These are phyloP conservation scores for Mesodorylaimus sp. DNA, from an alignment of 2,888 invertebrate species.

Conservation along the genomic window DNA sequence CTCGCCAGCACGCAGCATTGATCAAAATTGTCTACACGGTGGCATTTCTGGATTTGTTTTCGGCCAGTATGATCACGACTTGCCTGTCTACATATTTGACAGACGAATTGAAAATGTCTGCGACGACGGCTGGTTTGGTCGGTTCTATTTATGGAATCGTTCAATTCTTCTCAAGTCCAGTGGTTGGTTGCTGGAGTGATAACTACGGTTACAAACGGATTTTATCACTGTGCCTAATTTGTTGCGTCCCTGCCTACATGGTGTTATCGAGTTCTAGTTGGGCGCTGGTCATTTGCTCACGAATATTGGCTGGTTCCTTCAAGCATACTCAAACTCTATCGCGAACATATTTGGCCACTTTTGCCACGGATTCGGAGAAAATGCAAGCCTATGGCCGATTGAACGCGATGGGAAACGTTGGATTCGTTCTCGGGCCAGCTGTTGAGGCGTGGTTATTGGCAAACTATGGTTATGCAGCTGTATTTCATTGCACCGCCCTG, in stretches of 20 bases:
- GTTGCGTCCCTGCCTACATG: constrained; percentile 8
- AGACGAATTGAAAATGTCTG: constrained; percentile 6
- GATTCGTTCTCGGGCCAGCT: constrained; percentile 11
- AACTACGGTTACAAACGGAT: not conserved
- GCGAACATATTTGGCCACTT: constrained; percentile 6
- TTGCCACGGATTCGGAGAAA: not conserved
- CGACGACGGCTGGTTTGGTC: constrained; percentile 10
- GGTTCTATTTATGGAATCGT: constrained; percentile 11
- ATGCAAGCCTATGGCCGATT: constrained; percentile 9
- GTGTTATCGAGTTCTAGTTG: not conserved
- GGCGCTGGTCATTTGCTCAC: constrained; percentile 3
- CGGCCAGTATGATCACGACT: constrained; percentile 11
- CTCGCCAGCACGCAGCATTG: not conserved
- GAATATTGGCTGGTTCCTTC: constrained; percentile 11
- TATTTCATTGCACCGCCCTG: constrained; percentile 2
- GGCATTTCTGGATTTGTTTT: constrained; percentile 13
- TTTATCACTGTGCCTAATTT: not conserved
- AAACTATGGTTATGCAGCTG: constrained; percentile 4
- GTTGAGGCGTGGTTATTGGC: constrained; percentile 5
- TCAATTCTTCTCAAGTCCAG: constrained; percentile 12
- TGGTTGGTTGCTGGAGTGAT: constrained; percentile 10
- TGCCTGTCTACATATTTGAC: constrained; percentile 9
- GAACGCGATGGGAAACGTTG: constrained; percentile 12
- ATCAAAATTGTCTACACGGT: constrained; percentile 8
- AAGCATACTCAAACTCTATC: constrained; percentile 14